Evolutionary conservation across 2,888 invertebrate species (phyloP).

Genomic region (Zygogramma bicolorata): DNA sequence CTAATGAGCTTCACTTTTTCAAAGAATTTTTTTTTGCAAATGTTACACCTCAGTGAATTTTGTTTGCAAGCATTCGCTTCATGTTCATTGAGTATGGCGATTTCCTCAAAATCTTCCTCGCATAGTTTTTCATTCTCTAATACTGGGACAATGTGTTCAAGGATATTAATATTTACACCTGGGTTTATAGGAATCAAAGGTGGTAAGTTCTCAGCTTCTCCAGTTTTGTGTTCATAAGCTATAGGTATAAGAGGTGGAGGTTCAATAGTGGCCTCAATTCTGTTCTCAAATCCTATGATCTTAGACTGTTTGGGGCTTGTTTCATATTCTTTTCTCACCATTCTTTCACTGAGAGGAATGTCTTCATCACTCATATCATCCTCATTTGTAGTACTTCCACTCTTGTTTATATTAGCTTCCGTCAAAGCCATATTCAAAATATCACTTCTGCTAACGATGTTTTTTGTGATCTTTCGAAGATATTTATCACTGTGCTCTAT

Average conservation of each 20-base stretch:
- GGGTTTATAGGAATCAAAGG: conserved; percentile 62
- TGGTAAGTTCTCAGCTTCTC: conserved; percentile 49
- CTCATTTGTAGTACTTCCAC: conserved; percentile 23
- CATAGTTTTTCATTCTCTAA: conserved; percentile 54
- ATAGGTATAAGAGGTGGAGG: conserved; percentile 62
- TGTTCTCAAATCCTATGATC: too few species aligned
- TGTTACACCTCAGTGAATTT: conserved; percentile 58
- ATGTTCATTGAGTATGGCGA: conserved; percentile 56
- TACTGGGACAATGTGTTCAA: conserved; percentile 30
- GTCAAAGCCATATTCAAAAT: conserved; percentile 57
- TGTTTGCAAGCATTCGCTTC: conserved; percentile 53
- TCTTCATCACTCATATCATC: conserved; percentile 48
- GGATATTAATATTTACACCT: conserved; percentile 43
- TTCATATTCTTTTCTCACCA: too few species aligned
- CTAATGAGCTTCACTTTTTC: conserved; percentile 60
- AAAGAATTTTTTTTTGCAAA: conserved; percentile 61
- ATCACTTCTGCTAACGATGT: conserved; percentile 51
- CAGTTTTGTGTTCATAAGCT: conserved; percentile 37
- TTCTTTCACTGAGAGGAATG: conserved; percentile 45
- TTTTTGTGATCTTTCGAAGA: conserved; percentile 55
- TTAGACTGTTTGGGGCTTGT: too few species aligned
- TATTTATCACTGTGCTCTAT: conserved; percentile 62
- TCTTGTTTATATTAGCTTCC: conserved; percentile 55
- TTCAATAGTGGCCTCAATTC: too few species aligned
- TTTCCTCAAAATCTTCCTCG: conserved; percentile 55